These are phyloP conservation scores for Diachrysia chrysitis DNA, from an alignment of 2,888 invertebrate species.

Conservation along the genomic window DNA sequence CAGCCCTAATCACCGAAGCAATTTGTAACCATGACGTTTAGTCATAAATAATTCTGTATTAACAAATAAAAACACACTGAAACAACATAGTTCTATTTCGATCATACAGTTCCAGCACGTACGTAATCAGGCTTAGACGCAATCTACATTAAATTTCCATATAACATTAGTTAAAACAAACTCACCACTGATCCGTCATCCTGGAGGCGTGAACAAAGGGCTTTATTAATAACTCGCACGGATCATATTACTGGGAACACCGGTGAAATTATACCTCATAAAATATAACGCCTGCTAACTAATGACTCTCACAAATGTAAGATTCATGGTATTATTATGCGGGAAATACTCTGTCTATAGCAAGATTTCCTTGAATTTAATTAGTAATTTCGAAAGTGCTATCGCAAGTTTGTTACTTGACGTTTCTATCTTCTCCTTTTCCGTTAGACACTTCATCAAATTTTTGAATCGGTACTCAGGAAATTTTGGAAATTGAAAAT, in stretches of 20 bases:
- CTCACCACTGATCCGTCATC: constrained; percentile 89
- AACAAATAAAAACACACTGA: too few relatives aligned
- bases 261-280: constrained; percentile 51
- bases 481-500: neutral
- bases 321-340: constrained; percentile 40
- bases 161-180: constrained; percentile 64
- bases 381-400: too few relatives aligned
- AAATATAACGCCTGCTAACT: constrained; percentile 51
- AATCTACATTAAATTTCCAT: constrained; percentile 41
- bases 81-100: too few relatives aligned
- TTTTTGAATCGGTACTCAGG: neutral
- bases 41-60: too few relatives aligned
- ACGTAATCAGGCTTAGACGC: neutral
- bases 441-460: neutral
- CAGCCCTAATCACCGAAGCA: too few relatives aligned
- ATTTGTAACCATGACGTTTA: too few relatives aligned
- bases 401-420: neutral
- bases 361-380: too few relatives aligned
- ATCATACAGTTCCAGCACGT: neutral
- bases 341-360: constrained; percentile 16
- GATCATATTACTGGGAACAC: constrained; percentile 63
- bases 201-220: constrained; percentile 84
- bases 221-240: constrained; percentile 66
- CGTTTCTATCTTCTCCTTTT: too few relatives aligned
- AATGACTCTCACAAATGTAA: constrained; percentile 41